Percentiles rank a stretch among this genome's conserved stretches.
These are phyloP conservation scores for Hypomecis atomaria DNA, from an alignment of 2,888 invertebrate genomes.

Conservation along the genomic window DNA sequence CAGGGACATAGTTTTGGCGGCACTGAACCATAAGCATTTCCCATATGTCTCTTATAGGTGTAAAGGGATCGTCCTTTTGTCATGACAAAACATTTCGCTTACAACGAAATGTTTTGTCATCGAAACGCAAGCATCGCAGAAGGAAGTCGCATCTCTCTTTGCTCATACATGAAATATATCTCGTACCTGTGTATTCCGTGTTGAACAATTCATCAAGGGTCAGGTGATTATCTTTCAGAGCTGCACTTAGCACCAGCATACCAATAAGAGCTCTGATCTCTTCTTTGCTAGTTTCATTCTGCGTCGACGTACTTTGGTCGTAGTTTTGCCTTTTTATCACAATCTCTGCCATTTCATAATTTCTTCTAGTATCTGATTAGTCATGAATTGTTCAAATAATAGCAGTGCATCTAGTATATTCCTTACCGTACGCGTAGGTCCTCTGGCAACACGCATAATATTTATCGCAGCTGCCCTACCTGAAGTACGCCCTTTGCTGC, in stretches of 20 bases:
- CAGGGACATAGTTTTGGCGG: conserved; percentile 24
- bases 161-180: conserved; percentile 43
- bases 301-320: no score
- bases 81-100: no score
- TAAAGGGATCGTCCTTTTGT: conserved; percentile 31
- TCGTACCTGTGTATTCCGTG: conserved; percentile 26
- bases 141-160: conserved; percentile 42
- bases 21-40: conserved; percentile 38
- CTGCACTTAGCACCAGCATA: no score
- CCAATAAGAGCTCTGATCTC: no score
- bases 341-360: no score
- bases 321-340: no score
- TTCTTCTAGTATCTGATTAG: no score
- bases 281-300: no score
- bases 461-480: conserved; percentile 14
- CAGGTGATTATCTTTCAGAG: no score
- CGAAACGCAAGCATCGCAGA: conserved; percentile 43
- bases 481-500: conserved; percentile 24
- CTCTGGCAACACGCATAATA: conserved; percentile 15
- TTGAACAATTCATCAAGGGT: no score
- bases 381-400: conserved; percentile 22
- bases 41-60: conserved; percentile 42
- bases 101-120: conserved; percentile 42
- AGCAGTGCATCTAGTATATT: conserved; percentile 17
- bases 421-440: conserved; percentile 20